Evolutionary conservation across 1,140 invertebrate species (phyloP).

Genomic region (Propsilocerus akamusi): DNA sequence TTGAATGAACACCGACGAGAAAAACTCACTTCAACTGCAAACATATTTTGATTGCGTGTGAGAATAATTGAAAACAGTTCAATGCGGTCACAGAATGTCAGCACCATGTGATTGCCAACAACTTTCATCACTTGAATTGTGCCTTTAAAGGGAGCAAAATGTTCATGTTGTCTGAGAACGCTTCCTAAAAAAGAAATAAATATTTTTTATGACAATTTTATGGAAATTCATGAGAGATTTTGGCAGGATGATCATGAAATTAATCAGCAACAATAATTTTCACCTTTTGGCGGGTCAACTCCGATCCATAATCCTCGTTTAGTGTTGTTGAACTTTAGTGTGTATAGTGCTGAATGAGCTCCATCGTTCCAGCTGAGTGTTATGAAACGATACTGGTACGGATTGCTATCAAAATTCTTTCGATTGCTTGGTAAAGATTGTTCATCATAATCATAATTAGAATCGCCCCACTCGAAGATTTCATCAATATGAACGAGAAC

Average conservation of each 20-base stretch:
- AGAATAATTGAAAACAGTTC: slow-evolving; percentile 42
- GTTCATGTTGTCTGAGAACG: slow-evolving; percentile 17
- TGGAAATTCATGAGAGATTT: background rate
- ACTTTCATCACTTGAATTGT: slow-evolving; percentile 47
- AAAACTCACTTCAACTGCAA: slow-evolving; percentile 26
- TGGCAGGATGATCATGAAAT: background rate
- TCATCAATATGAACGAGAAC: background rate
- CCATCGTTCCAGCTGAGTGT: slow-evolving; percentile 30
- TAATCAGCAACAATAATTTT: no score
- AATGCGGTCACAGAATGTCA: slow-evolving; percentile 42
- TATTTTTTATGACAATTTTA: background rate
- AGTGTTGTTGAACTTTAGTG: slow-evolving; percentile 26
- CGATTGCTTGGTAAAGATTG: background rate
- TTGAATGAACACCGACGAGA: no score
- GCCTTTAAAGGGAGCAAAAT: slow-evolving; percentile 44
- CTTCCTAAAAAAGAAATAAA: background rate
- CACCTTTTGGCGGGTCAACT: slow-evolving; percentile 30
- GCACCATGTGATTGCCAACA: slow-evolving; percentile 39
- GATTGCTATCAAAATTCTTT: background rate
- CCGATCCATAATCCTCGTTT: slow-evolving; percentile 32
- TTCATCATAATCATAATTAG: background rate
- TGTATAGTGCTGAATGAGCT: slow-evolving; percentile 28
- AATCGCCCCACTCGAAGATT: background rate
- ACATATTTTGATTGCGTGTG: slow-evolving; percentile 26
- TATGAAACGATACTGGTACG: slow-evolving; percentile 8